phyloP scores from a whole-genome alignment of 2,888 invertebrate species.

The Tanytarsus gracilentus region DNA sequence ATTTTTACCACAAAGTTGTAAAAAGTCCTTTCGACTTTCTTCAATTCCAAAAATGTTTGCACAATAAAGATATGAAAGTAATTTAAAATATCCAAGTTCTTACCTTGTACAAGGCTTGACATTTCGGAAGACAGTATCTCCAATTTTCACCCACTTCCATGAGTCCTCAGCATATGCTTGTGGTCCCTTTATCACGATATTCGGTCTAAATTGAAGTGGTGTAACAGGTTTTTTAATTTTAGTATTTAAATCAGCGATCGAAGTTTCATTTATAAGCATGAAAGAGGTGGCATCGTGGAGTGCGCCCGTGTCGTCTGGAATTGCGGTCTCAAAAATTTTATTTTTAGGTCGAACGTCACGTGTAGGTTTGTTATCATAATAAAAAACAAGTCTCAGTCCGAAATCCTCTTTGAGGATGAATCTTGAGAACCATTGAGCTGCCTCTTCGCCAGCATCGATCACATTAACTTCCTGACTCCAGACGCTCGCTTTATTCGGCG shows the following conservation, averaged over 20 bases:
- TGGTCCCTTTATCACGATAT: slow-evolving; percentile 51
- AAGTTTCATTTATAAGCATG: slow-evolving; percentile 54
- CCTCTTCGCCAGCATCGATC: slow-evolving; percentile 62
- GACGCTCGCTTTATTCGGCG: slow-evolving; percentile 44
- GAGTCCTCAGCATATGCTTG: slow-evolving; percentile 53
- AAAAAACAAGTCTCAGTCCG: slow-evolving; percentile 50
- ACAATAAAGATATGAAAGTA: slow-evolving; percentile 22
- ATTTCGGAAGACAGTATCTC: slow-evolving; percentile 53
- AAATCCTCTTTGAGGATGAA: slow-evolving; percentile 46
- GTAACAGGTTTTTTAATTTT: slow-evolving; percentile 47
- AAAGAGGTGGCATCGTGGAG: slow-evolving; percentile 56
- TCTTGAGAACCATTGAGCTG: slow-evolving; percentile 59
- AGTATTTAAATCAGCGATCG: slow-evolving; percentile 54
- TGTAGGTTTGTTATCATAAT: slow-evolving; percentile 42
- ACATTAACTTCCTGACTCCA: slow-evolving; percentile 53
- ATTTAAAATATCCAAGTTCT: not conserved
- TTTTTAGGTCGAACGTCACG: slow-evolving; percentile 38
- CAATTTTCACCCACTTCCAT: slow-evolving; percentile 60
- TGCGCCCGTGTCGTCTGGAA: slow-evolving; percentile 43
- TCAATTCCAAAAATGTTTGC: not conserved
- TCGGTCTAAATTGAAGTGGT: slow-evolving; percentile 54
- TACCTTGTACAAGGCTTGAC: slow-evolving; percentile 57
- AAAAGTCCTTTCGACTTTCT: not conserved
- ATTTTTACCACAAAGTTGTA: not conserved
- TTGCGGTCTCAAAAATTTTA: slow-evolving; percentile 35